Evolutionary conservation across 2,888 invertebrate genomes (phyloP).

Genomic region (Julus scandinavius): DNA sequence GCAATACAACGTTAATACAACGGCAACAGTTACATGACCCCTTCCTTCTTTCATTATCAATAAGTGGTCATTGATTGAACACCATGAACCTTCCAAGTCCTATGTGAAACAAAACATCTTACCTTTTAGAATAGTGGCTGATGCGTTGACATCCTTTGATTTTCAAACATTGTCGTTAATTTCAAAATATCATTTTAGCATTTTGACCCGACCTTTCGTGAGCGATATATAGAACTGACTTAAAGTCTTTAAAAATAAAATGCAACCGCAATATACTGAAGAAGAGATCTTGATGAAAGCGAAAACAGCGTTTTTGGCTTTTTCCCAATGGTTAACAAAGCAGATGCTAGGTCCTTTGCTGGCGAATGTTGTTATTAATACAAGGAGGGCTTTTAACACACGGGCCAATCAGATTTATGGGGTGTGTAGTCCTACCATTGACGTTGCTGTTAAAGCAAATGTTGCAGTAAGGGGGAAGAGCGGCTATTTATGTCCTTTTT

Average conservation of each 20-base stretch:
- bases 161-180: neutral
- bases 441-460: neutral
- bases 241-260: neutral
- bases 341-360: neutral
- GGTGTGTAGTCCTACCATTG: constrained; percentile 16
- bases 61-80: neutral
- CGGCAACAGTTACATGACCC: no score
- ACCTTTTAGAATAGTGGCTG: neutral
- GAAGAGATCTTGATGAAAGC: neutral
- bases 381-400: neutral
- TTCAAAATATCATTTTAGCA: neutral
- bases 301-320: neutral
- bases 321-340: neutral
- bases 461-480: neutral
- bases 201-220: neutral
- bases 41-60: no score
- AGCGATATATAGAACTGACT: neutral
- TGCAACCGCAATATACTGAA: neutral
- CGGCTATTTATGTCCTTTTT: constrained; percentile 19
- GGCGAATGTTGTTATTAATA: no score
- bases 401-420: constrained; percentile 34
- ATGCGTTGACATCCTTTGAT: neutral
- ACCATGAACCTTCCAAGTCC: neutral
- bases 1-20: no score
- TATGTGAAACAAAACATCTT: neutral